Conservation (phyloP, 2,797 vertebrate species). For the Notoglanidium macrostoma region DNA sequence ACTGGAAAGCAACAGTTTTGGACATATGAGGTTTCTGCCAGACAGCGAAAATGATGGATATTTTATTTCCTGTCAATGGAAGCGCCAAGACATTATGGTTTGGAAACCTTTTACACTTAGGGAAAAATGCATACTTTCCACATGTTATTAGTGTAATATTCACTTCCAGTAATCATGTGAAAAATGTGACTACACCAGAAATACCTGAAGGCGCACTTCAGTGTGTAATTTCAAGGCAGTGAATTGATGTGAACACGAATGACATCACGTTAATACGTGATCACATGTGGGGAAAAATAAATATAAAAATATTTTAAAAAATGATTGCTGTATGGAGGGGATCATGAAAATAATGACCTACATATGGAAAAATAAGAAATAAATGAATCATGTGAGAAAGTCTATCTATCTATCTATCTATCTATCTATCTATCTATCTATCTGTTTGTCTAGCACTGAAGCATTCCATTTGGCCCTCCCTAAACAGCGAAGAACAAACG, state of each 20-base stretch:
- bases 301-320: no score
- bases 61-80: not conserved
- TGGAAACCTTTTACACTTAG: not conserved
- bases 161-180: not conserved
- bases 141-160: not conserved
- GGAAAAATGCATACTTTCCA: not conserved
- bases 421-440: not conserved
- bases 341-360: no score
- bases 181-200: not conserved
- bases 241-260: not conserved
- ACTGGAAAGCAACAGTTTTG: no score
- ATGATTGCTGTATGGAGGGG: no score
- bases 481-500: not conserved
- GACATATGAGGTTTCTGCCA: no score
- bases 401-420: no score
- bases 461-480: not conserved
- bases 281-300: no score
- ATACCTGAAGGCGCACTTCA: slow-evolving; percentile 3
- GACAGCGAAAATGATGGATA: no score
- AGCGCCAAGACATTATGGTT: not conserved
- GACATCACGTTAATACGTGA: not conserved
- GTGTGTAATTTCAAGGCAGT: not conserved
- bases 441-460: not conserved
- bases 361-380: no score
- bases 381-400: no score